Conservation (phyloP, 2,888 invertebrate genomes). For the Rhagium mordax region DNA sequence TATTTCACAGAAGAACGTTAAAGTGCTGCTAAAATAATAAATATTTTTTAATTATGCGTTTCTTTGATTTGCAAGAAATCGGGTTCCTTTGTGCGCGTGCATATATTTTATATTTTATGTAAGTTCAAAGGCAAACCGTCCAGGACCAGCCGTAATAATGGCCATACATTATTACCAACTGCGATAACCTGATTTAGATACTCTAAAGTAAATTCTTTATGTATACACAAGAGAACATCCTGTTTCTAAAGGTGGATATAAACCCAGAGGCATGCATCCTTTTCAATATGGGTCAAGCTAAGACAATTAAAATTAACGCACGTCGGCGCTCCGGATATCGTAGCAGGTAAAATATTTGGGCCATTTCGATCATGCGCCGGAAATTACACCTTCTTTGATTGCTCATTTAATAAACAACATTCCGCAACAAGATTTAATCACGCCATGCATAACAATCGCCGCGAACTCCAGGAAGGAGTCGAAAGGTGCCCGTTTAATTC, state of each 20-base stretch:
- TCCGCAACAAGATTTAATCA: neutral
- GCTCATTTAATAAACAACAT: too few relatives aligned
- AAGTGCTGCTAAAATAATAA: constrained; percentile 8
- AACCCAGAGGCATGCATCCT: too few relatives aligned
- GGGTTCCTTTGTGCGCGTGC: neutral
- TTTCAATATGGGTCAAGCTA: too few relatives aligned
- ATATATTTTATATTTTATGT: neutral
- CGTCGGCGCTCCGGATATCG: too few relatives aligned
- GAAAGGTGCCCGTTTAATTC: constrained; percentile 3
- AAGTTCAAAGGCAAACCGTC: neutral
- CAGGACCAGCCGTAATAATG: neutral
- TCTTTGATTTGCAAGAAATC: neutral
- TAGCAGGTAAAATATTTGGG: too few relatives aligned
- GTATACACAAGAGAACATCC: neutral
- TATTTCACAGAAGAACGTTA: neutral
- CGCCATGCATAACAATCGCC: neutral
- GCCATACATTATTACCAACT: neutral
- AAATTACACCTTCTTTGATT: too few relatives aligned
- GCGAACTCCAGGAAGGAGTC: constrained; percentile 19
- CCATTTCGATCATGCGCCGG: too few relatives aligned
- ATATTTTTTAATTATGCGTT: constrained; percentile 11
- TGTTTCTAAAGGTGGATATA: neutral
- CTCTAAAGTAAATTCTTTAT: neutral
- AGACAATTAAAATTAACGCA: too few relatives aligned
- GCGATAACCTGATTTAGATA: neutral